These are phyloP conservation scores for Reticulitermes speratus DNA, from an alignment of 1,140 invertebrate species.

Conservation along the genomic window DNA sequence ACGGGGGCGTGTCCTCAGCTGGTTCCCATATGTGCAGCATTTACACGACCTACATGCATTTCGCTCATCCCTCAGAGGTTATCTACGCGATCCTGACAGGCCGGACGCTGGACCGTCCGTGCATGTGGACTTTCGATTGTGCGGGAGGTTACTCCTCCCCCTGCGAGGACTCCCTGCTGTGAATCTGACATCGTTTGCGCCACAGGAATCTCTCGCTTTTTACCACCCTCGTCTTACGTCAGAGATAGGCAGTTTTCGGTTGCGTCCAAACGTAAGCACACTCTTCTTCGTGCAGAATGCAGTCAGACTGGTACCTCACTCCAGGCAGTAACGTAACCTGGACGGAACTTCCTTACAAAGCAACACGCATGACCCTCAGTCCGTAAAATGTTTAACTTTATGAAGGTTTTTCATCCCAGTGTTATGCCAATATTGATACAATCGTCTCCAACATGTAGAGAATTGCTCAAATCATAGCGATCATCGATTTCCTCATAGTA, in stretches of 20 bases:
- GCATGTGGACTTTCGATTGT: background rate
- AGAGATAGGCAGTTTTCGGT: background rate
- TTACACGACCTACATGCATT: background rate
- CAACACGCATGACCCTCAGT: no score
- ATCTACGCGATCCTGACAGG: background rate
- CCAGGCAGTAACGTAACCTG: no score
- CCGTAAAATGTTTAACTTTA: no score
- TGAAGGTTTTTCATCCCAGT: no score
- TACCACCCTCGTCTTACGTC: background rate
- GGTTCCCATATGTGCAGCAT: background rate
- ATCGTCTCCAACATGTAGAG: no score
- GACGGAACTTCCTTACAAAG: no score
- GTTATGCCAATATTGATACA: no score
- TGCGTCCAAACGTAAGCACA: background rate
- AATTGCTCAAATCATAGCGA: no score
- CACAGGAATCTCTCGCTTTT: background rate
- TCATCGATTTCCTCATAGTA: no score
- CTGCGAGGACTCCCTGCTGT: background rate
- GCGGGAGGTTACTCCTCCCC: background rate
- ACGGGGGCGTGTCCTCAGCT: no score
- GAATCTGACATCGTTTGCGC: background rate
- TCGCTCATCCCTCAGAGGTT: background rate
- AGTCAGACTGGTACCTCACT: no score
- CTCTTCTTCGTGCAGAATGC: background rate
- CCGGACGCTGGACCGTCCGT: background rate